phyloP scores from a whole-genome alignment of 2,797 vertebrate species.

The Scyliorhinus canicula region DNA sequence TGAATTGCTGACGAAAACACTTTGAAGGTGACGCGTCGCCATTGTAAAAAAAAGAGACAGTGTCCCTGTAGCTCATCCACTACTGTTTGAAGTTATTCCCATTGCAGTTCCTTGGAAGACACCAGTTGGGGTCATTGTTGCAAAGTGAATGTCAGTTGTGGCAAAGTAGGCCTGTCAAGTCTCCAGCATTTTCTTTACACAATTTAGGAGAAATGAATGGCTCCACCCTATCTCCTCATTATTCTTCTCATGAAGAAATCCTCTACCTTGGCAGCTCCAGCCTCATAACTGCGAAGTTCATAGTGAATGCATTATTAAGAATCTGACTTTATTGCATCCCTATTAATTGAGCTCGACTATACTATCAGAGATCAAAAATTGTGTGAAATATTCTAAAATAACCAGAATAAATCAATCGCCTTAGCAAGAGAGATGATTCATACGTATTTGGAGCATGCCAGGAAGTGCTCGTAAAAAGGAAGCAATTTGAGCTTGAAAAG shows the following conservation, averaged over 20 bases:
- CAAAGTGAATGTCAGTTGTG: conserved; percentile 15
- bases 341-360: neutral
- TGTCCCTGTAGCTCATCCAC: neutral
- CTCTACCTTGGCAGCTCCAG: neutral
- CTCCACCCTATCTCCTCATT: conserved; percentile 1
- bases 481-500: neutral
- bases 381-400: neutral
- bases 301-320: neutral
- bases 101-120: conserved; percentile 22
- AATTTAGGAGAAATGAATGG: neutral
- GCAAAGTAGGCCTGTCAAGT: neutral
- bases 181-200: neutral
- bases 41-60: neutral
- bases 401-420: neutral
- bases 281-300: neutral
- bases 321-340: conserved; percentile 2
- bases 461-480: neutral
- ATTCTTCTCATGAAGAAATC: neutral
- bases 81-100: neutral
- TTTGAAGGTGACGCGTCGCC: neutral
- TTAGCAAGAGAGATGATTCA: neutral
- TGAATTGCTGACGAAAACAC: neutral
- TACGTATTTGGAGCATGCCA: neutral
- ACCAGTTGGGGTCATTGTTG: conserved; percentile 37
- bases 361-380: neutral